Conservation (phyloP, 2,888 invertebrate species). For the Ochlodes sylvanus region DNA sequence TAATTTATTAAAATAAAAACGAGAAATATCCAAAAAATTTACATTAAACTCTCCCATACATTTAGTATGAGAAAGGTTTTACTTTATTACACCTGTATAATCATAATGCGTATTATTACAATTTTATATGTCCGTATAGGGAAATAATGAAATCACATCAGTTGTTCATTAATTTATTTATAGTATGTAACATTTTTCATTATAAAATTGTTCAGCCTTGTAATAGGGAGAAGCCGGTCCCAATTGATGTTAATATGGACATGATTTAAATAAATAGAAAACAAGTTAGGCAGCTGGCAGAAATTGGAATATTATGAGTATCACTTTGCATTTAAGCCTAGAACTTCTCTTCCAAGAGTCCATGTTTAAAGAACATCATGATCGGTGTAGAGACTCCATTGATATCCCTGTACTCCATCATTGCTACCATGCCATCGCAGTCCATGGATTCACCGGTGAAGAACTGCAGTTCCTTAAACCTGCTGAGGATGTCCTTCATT, state of each 20-base stretch:
- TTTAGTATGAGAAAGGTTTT: too few species aligned
- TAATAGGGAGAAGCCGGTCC: constrained; percentile 68
- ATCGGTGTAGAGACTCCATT: constrained; percentile 93
- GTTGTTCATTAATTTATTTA: constrained; percentile 78
- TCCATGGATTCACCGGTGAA: constrained; percentile 97
- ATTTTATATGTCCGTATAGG: too few species aligned
- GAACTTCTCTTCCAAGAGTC: constrained; percentile 97
- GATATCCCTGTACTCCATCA: constrained; percentile 96
- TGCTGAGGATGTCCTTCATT: constrained; percentile 95
- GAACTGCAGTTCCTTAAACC: constrained; percentile 97
- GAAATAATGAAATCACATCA: constrained; percentile 6
- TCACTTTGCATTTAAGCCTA: constrained; percentile 78
- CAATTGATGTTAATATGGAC: constrained; percentile 67
- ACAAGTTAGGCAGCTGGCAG: constrained; percentile 64
- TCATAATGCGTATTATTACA: too few species aligned
- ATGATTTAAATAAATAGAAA: constrained; percentile 82
- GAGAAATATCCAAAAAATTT: too few species aligned
- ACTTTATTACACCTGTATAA: too few species aligned
- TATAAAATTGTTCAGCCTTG: constrained; percentile 83
- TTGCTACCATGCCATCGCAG: constrained; percentile 96
- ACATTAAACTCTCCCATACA: too few species aligned
- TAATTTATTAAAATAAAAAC: too few species aligned
- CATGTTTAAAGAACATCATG: constrained; percentile 98
- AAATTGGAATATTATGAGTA: constrained; percentile 70
- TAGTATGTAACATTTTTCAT: constrained; percentile 75